Percentiles rank a stretch among this genome's conserved stretches.
These are phyloP conservation scores for Trichoplusia ni DNA, from an alignment of 1,140 invertebrate genomes.

Conservation along the genomic window DNA sequence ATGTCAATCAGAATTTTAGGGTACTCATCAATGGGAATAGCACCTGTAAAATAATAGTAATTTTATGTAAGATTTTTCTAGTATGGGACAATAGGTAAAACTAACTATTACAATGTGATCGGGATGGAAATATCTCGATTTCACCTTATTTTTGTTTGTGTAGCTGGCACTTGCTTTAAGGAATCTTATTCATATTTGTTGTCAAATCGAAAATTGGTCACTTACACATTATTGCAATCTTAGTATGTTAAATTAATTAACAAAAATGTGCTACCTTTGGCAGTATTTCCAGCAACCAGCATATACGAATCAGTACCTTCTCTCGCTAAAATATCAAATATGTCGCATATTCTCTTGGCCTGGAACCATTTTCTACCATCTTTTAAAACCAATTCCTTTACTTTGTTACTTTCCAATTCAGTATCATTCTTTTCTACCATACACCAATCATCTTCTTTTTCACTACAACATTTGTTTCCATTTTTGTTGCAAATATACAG, in stretches of 20 bases:
- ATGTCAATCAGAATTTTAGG: slow-evolving; percentile 86
- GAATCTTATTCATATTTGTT: neutral
- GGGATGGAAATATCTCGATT: too few relatives aligned
- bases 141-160: too few relatives aligned
- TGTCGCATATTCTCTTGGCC: slow-evolving; percentile 52
- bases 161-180: too few relatives aligned
- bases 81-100: too few relatives aligned
- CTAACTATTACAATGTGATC: too few relatives aligned
- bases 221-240: too few relatives aligned
- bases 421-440: slow-evolving; percentile 12
- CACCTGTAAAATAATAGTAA: slow-evolving; percentile 47
- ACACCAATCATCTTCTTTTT: neutral
- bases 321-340: slow-evolving; percentile 57
- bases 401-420: slow-evolving; percentile 1
- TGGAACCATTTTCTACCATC: slow-evolving; percentile 63
- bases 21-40: slow-evolving; percentile 50
- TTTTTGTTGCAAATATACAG: slow-evolving; percentile 35
- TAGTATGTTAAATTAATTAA: neutral
- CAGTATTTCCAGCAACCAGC: slow-evolving; percentile 82
- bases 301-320: slow-evolving; percentile 71
- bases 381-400: slow-evolving; percentile 55
- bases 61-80: too few relatives aligned
- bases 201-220: too few relatives aligned
- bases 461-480: neutral
- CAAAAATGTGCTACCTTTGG: neutral